Evolutionary conservation across 2,888 invertebrate species (phyloP), one percentile per base, ranked within the genome.

Genomic region (Drosophila acutilabella): DNA sequence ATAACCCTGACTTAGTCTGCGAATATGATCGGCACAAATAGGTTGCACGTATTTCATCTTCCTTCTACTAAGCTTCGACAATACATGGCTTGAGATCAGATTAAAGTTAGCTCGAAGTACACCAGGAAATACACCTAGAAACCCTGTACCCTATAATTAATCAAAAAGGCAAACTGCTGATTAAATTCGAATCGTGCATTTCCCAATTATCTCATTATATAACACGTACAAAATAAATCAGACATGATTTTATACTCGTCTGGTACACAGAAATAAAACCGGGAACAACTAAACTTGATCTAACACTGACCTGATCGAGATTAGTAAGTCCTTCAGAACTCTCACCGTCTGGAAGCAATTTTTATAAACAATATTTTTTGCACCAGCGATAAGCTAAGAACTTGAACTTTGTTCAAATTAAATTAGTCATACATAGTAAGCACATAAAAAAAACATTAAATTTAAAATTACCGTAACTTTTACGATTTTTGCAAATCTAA

Each of bases 1-100:
- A 40, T 5, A 44, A 48, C 78, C 57, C 26, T 53, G 52, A 45
- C 16, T 26, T 7, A 36, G 26, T 14, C 16, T 44, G 30, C 42
- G 14, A 52, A 33, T 42, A 33, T 20, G 20, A 52, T 20, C 14
- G 20, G 10, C 30, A n/a, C 41, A 33, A 42, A 33, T 54, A 18
- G 30, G 33, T 33, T 42, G 13, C 53, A n/a, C 13, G n/a, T 10
- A 13, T 13, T 42, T 3, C 42, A 30, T 11, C n/a, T 42, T 54
- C 10, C 54, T 54, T 33, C n/a, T 11, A 30, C 11, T 11, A 16
- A 30, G 7, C 33, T 18, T 6, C 11, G 33, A 33, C 7, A 4
- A 14, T 14, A 7, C 1, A 53, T 30, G 1, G 10, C 18, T 18
- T 20, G 36, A 18, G 33, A 44, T 42, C n/a, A 33, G 10, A 53